phyloP scores from a whole-genome alignment of 2,888 invertebrate genomes.

The Trissolcus japonicus region DNA sequence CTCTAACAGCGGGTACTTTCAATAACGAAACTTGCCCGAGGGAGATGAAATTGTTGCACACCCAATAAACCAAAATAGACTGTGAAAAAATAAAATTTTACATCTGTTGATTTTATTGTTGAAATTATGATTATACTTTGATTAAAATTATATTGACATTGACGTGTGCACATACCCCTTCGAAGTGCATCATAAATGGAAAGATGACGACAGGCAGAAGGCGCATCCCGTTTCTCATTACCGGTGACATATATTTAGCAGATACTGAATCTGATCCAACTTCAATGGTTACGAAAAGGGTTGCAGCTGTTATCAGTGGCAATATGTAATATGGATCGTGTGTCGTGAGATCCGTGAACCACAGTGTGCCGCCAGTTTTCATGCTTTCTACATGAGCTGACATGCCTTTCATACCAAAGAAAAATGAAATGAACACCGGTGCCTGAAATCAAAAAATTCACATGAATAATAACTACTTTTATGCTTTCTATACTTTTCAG shows the following conservation, averaged over 20 bases:
- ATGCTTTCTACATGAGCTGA: conserved; percentile 92
- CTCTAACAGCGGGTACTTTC: conserved; percentile 84
- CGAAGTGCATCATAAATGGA: conserved; percentile 91
- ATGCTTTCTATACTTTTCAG: not conserved
- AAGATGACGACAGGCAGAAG: conserved; percentile 87
- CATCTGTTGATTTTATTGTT: too few species aligned
- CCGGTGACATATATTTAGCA: conserved; percentile 76
- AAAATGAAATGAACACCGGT: conserved; percentile 94
- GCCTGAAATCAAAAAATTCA: conserved; percentile 75
- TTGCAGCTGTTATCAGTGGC: conserved; percentile 89
- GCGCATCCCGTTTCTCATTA: conserved; percentile 86
- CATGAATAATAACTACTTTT: too few species aligned
- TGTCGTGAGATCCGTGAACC: conserved; percentile 95
- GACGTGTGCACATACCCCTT: conserved; percentile 77
- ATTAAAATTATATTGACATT: too few species aligned
- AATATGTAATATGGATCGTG: conserved; percentile 92
- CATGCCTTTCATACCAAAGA: conserved; percentile 92
- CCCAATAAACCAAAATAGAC: conserved; percentile 94
- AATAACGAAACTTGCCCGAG: conserved; percentile 87
- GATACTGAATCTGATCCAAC: conserved; percentile 87
- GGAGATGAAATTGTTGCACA: conserved; percentile 90
- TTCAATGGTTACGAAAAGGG: conserved; percentile 89
- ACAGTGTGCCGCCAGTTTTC: conserved; percentile 90
- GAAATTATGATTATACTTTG: not conserved
- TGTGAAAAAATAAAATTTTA: conserved; percentile 58